These are phyloP conservation scores for Melanerpes formicivorus DNA, from an alignment of 2,113 vertebrate species.

Conservation along the genomic window DNA sequence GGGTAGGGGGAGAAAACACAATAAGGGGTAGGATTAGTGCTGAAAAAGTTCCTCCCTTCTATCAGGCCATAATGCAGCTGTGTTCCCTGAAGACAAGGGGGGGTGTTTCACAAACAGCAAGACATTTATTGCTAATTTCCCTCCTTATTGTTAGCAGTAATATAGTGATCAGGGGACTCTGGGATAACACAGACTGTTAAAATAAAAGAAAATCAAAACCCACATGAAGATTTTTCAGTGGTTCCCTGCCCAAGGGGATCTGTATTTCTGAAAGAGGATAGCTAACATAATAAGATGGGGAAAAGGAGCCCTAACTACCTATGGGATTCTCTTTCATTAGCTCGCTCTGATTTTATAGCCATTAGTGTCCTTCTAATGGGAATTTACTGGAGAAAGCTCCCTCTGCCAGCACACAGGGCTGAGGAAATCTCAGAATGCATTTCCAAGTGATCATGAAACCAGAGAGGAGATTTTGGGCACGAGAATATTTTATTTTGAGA, in stretches of 20 bases:
- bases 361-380: conserved; percentile 41
- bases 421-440: conserved; percentile 52
- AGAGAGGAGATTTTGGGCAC: neutral
- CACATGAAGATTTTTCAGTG: neutral
- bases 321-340: conserved; percentile 48
- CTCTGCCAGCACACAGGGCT: neutral
- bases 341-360: conserved; percentile 34
- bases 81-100: neutral
- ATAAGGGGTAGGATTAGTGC: neutral
- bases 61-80: neutral
- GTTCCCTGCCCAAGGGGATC: neutral
- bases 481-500: conserved; percentile 39
- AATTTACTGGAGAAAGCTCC: conserved; percentile 45
- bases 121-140: conserved; percentile 16
- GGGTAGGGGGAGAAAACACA: neutral
- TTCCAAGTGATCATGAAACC: conserved; percentile 33
- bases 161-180: neutral
- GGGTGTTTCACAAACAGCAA: conserved; percentile 13
- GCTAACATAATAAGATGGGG: neutral
- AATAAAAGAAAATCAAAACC: neutral
- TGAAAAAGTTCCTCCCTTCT: neutral
- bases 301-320: conserved; percentile 50
- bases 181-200: neutral
- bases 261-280: conserved; percentile 18
- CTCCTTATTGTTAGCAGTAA: conserved; percentile 10